Base-by-base conservation (phyloP, 37 sponge, comb jelly and placozoan genomes). In the Chondrosia reniformis region DNA sequence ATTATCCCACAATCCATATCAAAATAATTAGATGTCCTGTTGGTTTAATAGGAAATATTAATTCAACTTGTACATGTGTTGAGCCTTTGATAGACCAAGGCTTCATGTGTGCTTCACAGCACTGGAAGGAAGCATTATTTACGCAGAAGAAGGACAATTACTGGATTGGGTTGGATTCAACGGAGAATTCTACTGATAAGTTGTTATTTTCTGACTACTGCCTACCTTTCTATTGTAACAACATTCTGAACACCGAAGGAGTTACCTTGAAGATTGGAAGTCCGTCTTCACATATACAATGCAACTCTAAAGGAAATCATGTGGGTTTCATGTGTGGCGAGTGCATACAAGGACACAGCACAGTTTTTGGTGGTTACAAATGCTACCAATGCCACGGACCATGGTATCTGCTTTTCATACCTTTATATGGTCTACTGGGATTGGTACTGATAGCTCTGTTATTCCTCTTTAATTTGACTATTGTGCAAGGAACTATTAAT, bases 291-390 rank as follows among this genome's bases (percentile, higher is more conserved):
- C n/a, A n/a, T n/a, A 36, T 40, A 40, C 72, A 40, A 25, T 69
- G 72, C 36, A 34, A 69, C 42, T 24, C 15, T 42, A 13, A 40
- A 24, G 42, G 24, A 19, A 36, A 6, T 25, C 72, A 44, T n/a
- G 44, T 17, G 2, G 81, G 86, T 28, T 27, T 80, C 2, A 76
- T 86, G 45, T 86, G 86, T 42, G 67, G 86, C 36, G 55, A 63
- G 19, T 86, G 86, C 38, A 28, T 27, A 25, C 22, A 33, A 42
- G 78, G 74, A 5, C 41, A 56, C 17, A 81, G 87, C 72, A 17
- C 76, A 8, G 61, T 32, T 0, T 72, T 81, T 67, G 78, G 82
- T 17, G 58, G 67, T 19, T 33, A 33, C n/a, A 24, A 55, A 32
- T 81, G 87, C 33, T 12, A 55, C 6, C 9, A 71, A 33, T 87